Base-by-base conservation (phyloP, 1,140 invertebrate genomes). In the Trichoplusia ni region DNA sequence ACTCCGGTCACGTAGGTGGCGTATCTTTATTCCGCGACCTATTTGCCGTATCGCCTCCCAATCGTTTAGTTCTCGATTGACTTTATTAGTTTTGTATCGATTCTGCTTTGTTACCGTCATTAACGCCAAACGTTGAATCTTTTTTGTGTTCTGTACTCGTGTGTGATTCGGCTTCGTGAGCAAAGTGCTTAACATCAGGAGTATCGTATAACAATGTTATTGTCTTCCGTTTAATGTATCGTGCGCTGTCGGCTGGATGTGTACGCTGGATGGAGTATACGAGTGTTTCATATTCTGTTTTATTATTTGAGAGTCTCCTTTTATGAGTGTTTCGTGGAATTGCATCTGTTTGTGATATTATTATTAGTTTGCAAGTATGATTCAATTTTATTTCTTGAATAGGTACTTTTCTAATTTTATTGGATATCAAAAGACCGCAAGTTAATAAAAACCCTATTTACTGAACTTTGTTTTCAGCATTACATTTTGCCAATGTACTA, bases 41-140 rank as follows among this genome's bases (percentile, higher is more conserved):
- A 53, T 63, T 53, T 54, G 47, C 47, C 60, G 60, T 63, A 63
- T 63, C 60, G 60, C 60, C 59, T 63, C 60, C 37, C 47, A 53
- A 63, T 54, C 60, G 60, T 63, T 63, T 53, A 53, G 44, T 62
- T 49, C 60, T 23, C 60, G 47, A 53, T 63, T 63, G 47, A 63
- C 60, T 63, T 62, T 49, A 62, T 51, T 63, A 53, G 60, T 53
- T 63, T 33, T 40, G 46, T 62, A 51, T 62, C 46, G 44, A 53
- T 63, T 54, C 29, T 14, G 47, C 44, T 47, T 61, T 59, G 56
- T 60, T 47, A 29, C 19, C 31, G 46, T 62, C 59, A 62, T 62
- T 62, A 62, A 62, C 59, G 46, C 59, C 13, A 23, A 29, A 27
- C 23, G 59, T 51, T 40, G 44, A 62, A 62, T 51, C 59, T 62